Evolutionary conservation across 2,888 invertebrate genomes (phyloP), one percentile per base, ranked within the genome.

Genomic region (Gasteruption jaculator): DNA sequence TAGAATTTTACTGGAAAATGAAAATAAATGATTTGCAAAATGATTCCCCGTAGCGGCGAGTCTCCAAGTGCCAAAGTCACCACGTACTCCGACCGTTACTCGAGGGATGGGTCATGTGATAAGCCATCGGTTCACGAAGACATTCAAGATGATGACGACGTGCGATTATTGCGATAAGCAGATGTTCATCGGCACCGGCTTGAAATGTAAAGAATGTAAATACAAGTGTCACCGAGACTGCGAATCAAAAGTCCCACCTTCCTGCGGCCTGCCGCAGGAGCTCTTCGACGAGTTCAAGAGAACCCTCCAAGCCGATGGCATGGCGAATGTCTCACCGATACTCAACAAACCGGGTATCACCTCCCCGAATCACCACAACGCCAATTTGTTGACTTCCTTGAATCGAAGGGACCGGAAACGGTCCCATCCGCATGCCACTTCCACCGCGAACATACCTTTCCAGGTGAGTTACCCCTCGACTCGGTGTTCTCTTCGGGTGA

Each of bases 121-220:
- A 63, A 83, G 87, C 54, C 93, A 93, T 74, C 83, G 92, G 44
- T 93, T 93, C 73, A 83, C 84, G 41, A 91, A 88, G 76, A 86
- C 84, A 21, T 86, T 91, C 73, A 91, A 89, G 73, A 81, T 90
- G 77, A 85, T 89, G 72, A 85, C 90, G 38, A 87, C 86, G 2
- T 94, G 94, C 73, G 89, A 91, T 72, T 84, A 85, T 65, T 94
- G 94, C 73, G 85, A 86, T 58, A 89, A 88, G 63, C 89, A 87
- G 71, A 87, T 91, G 81, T 83, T 89, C 56, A 85, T 89, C 67
- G 86, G 84, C 21, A 78, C 81, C 15, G 86, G 86, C 6, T 78
- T 90, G 54, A 92, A 89, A 73, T 95, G 94, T 72, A 92, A 86
- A 70, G 92, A 93, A 73, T 95, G 94, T 80, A 94, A 92, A 76